Percentiles rank a stretch among this genome's conserved stretches.
Evolutionary conservation across 2,888 invertebrate species (phyloP).

Genomic region (Electrophaes corylata): DNA sequence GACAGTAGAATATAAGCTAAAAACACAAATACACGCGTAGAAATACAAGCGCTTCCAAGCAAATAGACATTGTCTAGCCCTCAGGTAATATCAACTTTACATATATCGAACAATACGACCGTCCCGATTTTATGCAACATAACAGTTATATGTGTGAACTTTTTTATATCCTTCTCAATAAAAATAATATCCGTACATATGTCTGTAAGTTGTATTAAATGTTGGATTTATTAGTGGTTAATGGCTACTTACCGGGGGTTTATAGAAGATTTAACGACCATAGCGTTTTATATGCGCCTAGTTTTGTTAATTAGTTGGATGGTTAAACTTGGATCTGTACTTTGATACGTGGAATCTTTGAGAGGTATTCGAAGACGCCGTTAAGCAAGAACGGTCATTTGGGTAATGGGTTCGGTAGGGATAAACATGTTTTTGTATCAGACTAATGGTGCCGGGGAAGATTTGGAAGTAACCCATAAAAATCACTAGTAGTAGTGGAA

Average conservation of each 20-base stretch:
- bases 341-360: slow-evolving; percentile 48
- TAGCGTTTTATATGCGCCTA: slow-evolving; percentile 61
- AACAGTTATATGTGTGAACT: slow-evolving; percentile 39
- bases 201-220: slow-evolving; percentile 52
- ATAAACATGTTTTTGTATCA: slow-evolving; percentile 34
- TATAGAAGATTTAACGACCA: slow-evolving; percentile 73
- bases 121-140: slow-evolving; percentile 41
- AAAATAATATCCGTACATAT: slow-evolving; percentile 34
- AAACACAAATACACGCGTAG: no score
- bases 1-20: no score
- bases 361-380: slow-evolving; percentile 34
- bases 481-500: no score
- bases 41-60: no score
- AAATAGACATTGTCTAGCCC: no score
- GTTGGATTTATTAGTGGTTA: slow-evolving; percentile 64
- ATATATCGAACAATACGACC: slow-evolving; percentile 30
- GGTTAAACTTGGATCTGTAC: slow-evolving; percentile 64
- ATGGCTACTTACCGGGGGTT: slow-evolving; percentile 45
- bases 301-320: slow-evolving; percentile 72
- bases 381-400: slow-evolving; percentile 28
- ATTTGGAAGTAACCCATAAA: not conserved
- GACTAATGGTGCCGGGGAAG: not conserved
- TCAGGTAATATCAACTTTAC: slow-evolving; percentile 35
- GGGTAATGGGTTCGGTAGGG: slow-evolving; percentile 35
- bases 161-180: slow-evolving; percentile 39